Base-by-base conservation (phyloP, 1,140 invertebrate genomes). In the Zaprionus inermis region DNA sequence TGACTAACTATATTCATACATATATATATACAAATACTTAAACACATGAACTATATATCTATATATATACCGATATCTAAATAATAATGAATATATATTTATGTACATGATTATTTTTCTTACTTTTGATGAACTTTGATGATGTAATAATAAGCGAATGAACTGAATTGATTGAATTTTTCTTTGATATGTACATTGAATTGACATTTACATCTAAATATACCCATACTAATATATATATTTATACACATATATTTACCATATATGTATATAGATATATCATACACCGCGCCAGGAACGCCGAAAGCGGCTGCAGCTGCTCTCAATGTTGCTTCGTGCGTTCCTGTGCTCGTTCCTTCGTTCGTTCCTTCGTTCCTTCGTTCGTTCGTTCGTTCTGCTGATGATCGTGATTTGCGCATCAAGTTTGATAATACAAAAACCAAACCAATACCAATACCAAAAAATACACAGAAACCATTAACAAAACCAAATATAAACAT, bases 361-460 rank as follows among this genome's bases (percentile, higher is more conserved):
- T 64, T 86, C 82, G 68, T 83, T 86, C 83, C 65, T 68, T 86
- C 78, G 30, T 51, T 75, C 73, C 61, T 76, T 75, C 78, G 73
- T 67, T 83, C 80, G 80, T 74, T 79, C 78, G 78, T 73, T 82
- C 80, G 82, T 84, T 88, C 77, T 88, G 78, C 72, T 89, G 84
- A 89, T 89, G 84, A 89, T 89, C 85, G 84, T 88, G 84, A 88
- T 81, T 84, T 88, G 84, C 83, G 84, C 78, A 88, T 88, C 78
- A 79, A 67, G 63, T 61, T 75, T 75, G 76, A 79, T 72, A 83
- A 68, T 67, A 68, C 56, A 60, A 55, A 59, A 55, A 56, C 51
- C 20, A 54, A 52, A 14, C 51, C 22, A 46, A 46, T 18, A 18
- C 22, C 49, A 54, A 64, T 36, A 52, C 46, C 14, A 51, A 41